Evolutionary conservation across 92 coral and sea anemone genomes (phyloP), one percentile per base, ranked within the genome.

Genomic region (Virgularia gustaviana): DNA sequence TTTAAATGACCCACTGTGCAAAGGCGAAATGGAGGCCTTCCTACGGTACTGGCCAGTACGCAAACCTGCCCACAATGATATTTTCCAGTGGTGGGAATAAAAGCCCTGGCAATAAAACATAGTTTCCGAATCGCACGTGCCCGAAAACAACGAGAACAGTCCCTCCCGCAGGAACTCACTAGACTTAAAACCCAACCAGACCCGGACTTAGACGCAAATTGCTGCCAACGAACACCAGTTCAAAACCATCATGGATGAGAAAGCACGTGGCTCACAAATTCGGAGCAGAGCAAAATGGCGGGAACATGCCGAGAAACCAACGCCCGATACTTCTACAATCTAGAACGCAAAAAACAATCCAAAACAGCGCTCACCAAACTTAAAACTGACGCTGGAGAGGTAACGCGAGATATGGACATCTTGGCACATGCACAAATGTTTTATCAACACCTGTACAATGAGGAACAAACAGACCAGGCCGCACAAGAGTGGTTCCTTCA

Each of bases 401-500:
- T 56, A 6, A 56, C 31, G 0, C 5, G 35, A 1, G 35, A 57
- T n/a, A 57, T 23, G 16, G 75, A 53, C 61, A 64, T 76, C 49
- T 30, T 76, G 0, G 35, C 9, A 0, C 60, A 59, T 47, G 24
- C 19, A 0, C 20, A 10, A 0, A 41, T 37, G 1, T 78, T 70
- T 25, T 57, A 57, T 23, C 30, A 16, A 6, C 9, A 9, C 0
- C 68, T 78, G 6, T 70, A 67, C 71, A 28, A 71, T 2, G 41
- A 33, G 0, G 83, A 70, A 44, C 70, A 38, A 1, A 22, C 27
- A 2, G 77, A 78, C 49, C 28, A 27, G 3, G 7, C 23, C 10
- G 7, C 38, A 13, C 81, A 77, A 28, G 71, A 47, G 35, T 77
- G 63, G 72, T 30, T 77, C 28, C 58, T 77, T 0, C 33, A 52